phyloP scores from a whole-genome alignment of 2,888 invertebrate species.

The Oligia fasciuncula region DNA sequence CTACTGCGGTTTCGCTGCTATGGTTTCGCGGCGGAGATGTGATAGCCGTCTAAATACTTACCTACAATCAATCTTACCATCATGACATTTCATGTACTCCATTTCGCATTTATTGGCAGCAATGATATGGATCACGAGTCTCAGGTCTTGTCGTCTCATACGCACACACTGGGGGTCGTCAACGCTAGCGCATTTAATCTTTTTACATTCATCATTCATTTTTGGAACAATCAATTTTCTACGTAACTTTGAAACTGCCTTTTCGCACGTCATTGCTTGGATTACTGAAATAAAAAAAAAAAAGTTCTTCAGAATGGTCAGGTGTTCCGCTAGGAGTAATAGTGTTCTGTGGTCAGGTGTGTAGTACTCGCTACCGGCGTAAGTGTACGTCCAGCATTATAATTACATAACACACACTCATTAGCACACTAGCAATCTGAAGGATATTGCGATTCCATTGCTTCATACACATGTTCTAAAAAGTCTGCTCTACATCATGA shows the following conservation, averaged over 20 bases:
- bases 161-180: conserved; percentile 72
- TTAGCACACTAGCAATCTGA: no score
- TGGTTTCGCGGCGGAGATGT: no score
- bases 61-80: conserved; percentile 67
- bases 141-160: conserved; percentile 50
- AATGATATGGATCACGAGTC: conserved; percentile 50
- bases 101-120: conserved; percentile 77
- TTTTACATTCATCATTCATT: conserved; percentile 59
- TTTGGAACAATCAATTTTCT: conserved; percentile 32
- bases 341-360: no score
- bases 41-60: not conserved
- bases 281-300: conserved; percentile 18
- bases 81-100: conserved; percentile 73
- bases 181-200: conserved; percentile 67
- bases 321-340: no score
- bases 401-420: no score
- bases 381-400: no score
- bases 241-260: conserved; percentile 21
- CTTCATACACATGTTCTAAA: no score
- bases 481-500: no score
- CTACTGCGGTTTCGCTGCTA: no score
- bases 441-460: no score
- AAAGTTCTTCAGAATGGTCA: not conserved
- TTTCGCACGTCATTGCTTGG: conserved; percentile 28
- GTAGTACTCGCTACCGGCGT: no score